Evolutionary conservation across 2,888 invertebrate species (phyloP), one percentile per base, ranked within the genome.

Genomic region (Macrostomum cliftonense): DNA sequence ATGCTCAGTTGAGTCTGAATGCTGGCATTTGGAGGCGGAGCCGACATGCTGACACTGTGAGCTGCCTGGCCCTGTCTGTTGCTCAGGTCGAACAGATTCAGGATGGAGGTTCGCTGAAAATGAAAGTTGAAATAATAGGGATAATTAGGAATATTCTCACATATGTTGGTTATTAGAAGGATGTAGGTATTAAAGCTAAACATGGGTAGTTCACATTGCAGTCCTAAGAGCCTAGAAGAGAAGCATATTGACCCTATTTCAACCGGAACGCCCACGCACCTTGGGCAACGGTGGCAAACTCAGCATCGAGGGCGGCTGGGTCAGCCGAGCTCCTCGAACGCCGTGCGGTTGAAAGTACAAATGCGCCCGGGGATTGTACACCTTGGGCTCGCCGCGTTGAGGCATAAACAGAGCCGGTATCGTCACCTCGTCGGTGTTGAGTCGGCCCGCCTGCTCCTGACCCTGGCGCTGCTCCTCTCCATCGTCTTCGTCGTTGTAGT

Each of bases 391-490:
- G 28, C 58, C 58, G 46, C 57, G 60, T 43, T 58, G 58, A 14
- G 68, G 68, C 64, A 68, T 66, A 55, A 69, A 69, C 48, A 69
- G 56, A 11, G 68, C 68, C 28, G 68, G 68, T 37, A 68, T 54
- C 53, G 63, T 62, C 13, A 68, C 66, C 59, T 67, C 67, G 43
- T 19, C 21, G 9, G 28, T 9, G 5, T 9, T 28, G 28, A 7
- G 5, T 9, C 9, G 5, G 48, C 16, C 16, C 48, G 16, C 21
- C n/a, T n/a, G n/a, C 44, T 47, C 54, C 51, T 46, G 37, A 16
- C 48, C 20, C 19, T 45, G 37, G 12, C 49, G 42, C 28, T 36
- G 43, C 16, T 45, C 43, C 1, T 42, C 47, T 13, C 47, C 54
- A 37, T 50, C 51, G 12, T 21, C 45, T 12, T 42, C 47, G 4